These are phyloP conservation scores for Eristalis arbustorum DNA, from an alignment of 2,888 invertebrate species.

Conservation along the genomic window DNA sequence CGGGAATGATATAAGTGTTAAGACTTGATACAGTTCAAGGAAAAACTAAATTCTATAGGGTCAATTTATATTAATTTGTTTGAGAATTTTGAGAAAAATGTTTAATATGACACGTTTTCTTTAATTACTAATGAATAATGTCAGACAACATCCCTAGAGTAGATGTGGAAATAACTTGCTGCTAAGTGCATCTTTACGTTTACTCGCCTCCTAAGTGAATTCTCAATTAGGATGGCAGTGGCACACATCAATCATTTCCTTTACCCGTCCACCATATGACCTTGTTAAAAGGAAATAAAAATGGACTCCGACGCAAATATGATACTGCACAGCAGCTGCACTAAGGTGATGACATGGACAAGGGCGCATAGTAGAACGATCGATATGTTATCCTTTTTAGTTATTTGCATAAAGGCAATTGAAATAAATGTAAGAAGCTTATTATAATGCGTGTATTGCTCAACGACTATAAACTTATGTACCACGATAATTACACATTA, in stretches of 20 bases:
- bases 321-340: background rate
- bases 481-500: conserved; percentile 20
- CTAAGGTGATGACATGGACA: background rate
- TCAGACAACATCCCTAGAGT: too few species aligned
- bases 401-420: background rate
- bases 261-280: background rate
- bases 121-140: too few species aligned
- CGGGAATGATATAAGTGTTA: too few species aligned
- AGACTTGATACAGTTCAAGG: too few species aligned
- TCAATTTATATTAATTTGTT: too few species aligned
- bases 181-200: background rate
- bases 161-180: too few species aligned
- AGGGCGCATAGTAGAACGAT: background rate
- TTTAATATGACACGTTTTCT: too few species aligned
- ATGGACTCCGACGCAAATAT: background rate
- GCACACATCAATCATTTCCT: background rate
- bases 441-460: background rate
- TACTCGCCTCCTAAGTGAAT: background rate
- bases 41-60: too few species aligned
- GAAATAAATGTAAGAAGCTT: background rate
- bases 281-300: background rate
- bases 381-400: background rate
- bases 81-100: too few species aligned
- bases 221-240: background rate
- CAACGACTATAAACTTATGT: background rate